Evolutionary conservation across 2,797 vertebrate genomes (phyloP).

Genomic region (Etheostoma perlongum): DNA sequence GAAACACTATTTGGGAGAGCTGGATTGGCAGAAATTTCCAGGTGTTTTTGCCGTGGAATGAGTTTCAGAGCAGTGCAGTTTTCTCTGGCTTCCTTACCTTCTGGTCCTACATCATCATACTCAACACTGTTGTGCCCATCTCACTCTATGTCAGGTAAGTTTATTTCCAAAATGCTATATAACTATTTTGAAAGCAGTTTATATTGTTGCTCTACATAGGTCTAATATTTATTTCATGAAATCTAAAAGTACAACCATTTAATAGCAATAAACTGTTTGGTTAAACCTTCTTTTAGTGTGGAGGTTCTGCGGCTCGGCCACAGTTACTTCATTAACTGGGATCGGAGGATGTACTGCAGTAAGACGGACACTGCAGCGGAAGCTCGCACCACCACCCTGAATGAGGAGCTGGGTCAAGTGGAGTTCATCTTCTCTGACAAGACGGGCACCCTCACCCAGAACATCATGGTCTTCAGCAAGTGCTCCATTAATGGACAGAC

Average conservation of each 20-base stretch:
- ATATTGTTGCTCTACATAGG: not conserved
- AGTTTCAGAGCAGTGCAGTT: slow-evolving; percentile 75
- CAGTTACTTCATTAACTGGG: slow-evolving; percentile 98
- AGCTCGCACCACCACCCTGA: slow-evolving; percentile 95
- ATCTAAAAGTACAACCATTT: not conserved
- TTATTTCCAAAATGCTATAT: not conserved
- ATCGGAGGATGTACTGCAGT: slow-evolving; percentile 90
- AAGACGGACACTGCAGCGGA: slow-evolving; percentile 85
- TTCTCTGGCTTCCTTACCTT: slow-evolving; percentile 95
- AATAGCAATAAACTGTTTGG: not conserved
- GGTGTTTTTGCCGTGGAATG: slow-evolving; percentile 89
- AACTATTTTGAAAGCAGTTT: not conserved
- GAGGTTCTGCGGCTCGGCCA: slow-evolving; percentile 93
- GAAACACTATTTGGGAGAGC: slow-evolving; percentile 92
- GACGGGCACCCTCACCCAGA: slow-evolving; percentile 95
- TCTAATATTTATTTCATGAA: not conserved
- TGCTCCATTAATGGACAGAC: slow-evolving; percentile 90
- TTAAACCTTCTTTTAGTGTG: slow-evolving; percentile 81
- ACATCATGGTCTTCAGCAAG: slow-evolving; percentile 96
- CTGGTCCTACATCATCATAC: slow-evolving; percentile 96
- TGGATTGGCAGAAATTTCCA: slow-evolving; percentile 89
- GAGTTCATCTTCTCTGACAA: slow-evolving; percentile 96
- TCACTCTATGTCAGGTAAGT: slow-evolving; percentile 93
- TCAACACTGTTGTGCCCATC: slow-evolving; percentile 96
- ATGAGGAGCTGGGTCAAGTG: slow-evolving; percentile 93